These are phyloP conservation scores for Uria aalge DNA, from an alignment of 2,113 vertebrate species.

Conservation along the genomic window DNA sequence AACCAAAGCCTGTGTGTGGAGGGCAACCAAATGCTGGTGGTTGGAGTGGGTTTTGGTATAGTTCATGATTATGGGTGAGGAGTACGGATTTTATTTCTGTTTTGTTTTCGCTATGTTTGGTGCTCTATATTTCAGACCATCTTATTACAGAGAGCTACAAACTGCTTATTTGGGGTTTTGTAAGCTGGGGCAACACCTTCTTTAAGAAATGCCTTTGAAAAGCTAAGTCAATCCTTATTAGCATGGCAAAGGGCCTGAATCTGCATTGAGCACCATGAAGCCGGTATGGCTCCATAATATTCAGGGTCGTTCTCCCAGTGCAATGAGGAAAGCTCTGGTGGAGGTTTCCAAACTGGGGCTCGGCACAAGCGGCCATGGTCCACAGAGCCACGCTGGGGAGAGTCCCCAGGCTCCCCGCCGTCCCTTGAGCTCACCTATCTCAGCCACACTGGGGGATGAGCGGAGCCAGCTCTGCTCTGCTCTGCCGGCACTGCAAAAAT, in stretches of 20 bases:
- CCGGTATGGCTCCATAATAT: not conserved
- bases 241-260: not conserved
- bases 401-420: not conserved
- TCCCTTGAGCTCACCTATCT: not conserved
- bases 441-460: not conserved
- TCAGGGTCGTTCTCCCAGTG: not conserved
- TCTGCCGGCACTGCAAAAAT: not conserved
- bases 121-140: not conserved
- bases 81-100: not conserved
- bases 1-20: not conserved
- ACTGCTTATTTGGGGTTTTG: not conserved
- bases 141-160: not conserved
- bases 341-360: not conserved
- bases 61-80: not conserved
- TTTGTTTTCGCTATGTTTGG: not conserved
- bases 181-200: not conserved
- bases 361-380: not conserved
- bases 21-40: not conserved
- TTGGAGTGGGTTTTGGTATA: not conserved
- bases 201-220: not conserved
- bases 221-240: not conserved
- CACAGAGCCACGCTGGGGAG: rapidly evolving
- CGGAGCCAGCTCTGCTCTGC: not conserved
- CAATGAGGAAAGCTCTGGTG: not conserved
- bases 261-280: not conserved